phyloP scores from a whole-genome alignment of 2,888 invertebrate genomes.

The Pammene aurita region DNA sequence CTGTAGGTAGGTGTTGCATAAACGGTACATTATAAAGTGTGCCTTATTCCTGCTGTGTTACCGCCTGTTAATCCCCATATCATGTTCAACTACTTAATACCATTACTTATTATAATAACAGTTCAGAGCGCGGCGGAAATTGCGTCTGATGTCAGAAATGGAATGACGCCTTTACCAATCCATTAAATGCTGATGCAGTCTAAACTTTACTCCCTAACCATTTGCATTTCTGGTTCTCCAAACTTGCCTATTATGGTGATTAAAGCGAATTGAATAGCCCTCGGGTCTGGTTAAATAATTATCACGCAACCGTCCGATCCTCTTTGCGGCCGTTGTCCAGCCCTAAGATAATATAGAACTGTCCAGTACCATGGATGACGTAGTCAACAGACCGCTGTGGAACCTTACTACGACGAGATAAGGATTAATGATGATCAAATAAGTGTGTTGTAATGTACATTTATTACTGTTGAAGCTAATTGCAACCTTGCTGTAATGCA shows the following conservation, averaged over 20 bases:
- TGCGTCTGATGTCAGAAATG: no score
- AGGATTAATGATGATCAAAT: not conserved
- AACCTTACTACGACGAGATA: not conserved
- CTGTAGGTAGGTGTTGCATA: no score
- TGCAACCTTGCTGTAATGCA: not conserved
- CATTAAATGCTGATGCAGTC: no score
- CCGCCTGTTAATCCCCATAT: no score
- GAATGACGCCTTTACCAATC: no score
- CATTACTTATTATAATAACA: no score
- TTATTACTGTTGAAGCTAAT: not conserved
- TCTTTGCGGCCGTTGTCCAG: constrained; percentile 4
- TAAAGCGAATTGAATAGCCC: not conserved
- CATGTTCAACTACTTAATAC: no score
- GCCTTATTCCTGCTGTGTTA: no score
- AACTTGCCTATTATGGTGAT: not conserved
- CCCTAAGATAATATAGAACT: not conserved
- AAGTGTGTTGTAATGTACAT: not conserved
- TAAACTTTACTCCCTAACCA: not conserved
- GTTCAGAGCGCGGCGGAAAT: no score
- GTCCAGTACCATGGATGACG: not conserved
- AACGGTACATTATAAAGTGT: no score
- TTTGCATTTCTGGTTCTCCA: not conserved
- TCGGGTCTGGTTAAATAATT: not conserved
- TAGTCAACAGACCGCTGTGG: not conserved
- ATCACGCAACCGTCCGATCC: not conserved